These are phyloP conservation scores for Cotesia chilonis DNA, from an alignment of 1,140 invertebrate species.

Conservation along the genomic window DNA sequence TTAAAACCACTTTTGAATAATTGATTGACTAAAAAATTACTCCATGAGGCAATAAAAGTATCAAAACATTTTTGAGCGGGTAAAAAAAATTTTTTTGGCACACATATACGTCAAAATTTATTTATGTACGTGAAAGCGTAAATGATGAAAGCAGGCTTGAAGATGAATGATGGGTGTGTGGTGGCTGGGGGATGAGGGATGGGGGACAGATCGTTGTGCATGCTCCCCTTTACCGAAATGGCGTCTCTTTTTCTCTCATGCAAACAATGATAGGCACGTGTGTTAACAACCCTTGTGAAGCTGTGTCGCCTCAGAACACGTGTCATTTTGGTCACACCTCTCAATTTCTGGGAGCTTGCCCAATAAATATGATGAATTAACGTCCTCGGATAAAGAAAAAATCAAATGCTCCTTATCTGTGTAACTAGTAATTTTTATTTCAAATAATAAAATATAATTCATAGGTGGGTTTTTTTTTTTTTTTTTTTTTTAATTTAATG, in stretches of 20 bases:
- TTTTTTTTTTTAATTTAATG: too few species aligned
- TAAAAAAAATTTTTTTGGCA: too few species aligned
- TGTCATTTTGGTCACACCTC: slow-evolving; percentile 47
- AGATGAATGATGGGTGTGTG: slow-evolving; percentile 2
- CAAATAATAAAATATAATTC: too few species aligned
- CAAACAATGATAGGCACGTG: slow-evolving; percentile 49
- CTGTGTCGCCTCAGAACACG: slow-evolving; percentile 47
- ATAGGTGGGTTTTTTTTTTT: too few species aligned
- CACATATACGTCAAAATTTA: too few species aligned
- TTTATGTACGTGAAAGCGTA: too few species aligned
- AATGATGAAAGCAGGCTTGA: not conserved
- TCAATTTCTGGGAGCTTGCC: slow-evolving; percentile 44
- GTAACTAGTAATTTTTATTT: too few species aligned
- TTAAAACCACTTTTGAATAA: too few species aligned
- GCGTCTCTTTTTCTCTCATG: slow-evolving; percentile 42
- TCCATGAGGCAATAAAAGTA: too few species aligned
- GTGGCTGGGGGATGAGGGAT: slow-evolving; percentile 1
- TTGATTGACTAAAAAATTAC: too few species aligned
- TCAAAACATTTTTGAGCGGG: too few species aligned
- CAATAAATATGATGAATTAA: slow-evolving; percentile 1
- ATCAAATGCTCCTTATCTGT: too few species aligned
- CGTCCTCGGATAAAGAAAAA: not conserved
- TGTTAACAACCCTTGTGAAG: slow-evolving; percentile 46
- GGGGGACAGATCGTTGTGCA: not conserved
- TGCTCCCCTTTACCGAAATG: slow-evolving; percentile 35